Conservation (phyloP, 2,888 invertebrate species). For the Drosophila anomelani region DNA sequence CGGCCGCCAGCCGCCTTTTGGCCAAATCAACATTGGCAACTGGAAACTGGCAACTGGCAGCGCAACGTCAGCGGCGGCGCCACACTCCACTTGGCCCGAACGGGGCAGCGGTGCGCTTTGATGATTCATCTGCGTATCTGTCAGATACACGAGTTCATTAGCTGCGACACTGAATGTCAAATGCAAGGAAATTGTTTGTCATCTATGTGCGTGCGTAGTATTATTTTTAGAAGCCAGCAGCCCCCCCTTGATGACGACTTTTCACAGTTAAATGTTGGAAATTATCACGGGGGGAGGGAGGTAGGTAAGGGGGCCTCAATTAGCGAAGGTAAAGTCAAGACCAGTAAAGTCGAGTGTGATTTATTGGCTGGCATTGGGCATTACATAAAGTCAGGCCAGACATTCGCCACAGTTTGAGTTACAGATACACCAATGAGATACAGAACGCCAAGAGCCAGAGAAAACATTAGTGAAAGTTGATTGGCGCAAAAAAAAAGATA, state of each 20-base stretch:
- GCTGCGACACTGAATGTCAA: constrained; percentile 78
- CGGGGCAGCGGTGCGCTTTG: constrained; percentile 57
- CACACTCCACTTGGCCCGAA: constrained; percentile 54
- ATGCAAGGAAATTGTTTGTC: constrained; percentile 76
- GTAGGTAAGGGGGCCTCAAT: constrained; percentile 5
- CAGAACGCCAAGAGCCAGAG: constrained; percentile 13
- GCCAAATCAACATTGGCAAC: constrained; percentile 57
- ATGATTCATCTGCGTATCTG: constrained; percentile 74
- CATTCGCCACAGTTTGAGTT: constrained; percentile 5
- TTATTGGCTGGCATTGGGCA: constrained; percentile 54
- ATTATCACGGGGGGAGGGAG: constrained; percentile 38
- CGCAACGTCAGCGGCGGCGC: constrained; percentile 67
- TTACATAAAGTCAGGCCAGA: constrained; percentile 24
- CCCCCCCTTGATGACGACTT: constrained; percentile 36
- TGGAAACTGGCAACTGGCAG: constrained; percentile 7
- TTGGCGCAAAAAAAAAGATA: constrained; percentile 4
- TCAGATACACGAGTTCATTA: constrained; percentile 79
- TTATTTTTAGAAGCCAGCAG: constrained; percentile 64
- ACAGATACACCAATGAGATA: constrained; percentile 11
- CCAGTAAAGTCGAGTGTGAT: constrained; percentile 25
- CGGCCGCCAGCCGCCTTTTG: constrained; percentile 48
- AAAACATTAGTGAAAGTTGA: constrained; percentile 41
- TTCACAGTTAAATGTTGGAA: constrained; percentile 70
- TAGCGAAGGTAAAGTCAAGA: constrained; percentile 50
- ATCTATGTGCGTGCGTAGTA: constrained; percentile 35